Evolutionary conservation across 2,888 invertebrate genomes (phyloP).

Genomic region (Drosophila mimica): DNA sequence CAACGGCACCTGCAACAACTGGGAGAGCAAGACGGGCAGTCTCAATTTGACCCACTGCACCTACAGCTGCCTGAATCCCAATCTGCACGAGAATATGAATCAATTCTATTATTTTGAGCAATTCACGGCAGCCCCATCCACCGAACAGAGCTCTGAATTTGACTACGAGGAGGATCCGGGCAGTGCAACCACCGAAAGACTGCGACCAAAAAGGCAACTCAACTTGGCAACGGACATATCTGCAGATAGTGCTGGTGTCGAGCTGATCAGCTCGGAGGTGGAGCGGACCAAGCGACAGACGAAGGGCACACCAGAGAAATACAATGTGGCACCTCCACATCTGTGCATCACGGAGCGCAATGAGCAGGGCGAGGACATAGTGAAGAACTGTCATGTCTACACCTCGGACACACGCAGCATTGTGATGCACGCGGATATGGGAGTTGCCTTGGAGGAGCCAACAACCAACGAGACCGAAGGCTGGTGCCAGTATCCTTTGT

Average conservation of each 20-base stretch:
- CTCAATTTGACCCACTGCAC: conserved; percentile 89
- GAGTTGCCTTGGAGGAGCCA: conserved; percentile 85
- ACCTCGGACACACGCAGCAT: conserved; percentile 86
- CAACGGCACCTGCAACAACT: conserved; percentile 89
- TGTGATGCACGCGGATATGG: conserved; percentile 86
- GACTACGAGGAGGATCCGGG: conserved; percentile 84
- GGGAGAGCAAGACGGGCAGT: conserved; percentile 88
- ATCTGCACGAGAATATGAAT: conserved; percentile 83
- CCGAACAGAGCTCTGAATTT: conserved; percentile 84
- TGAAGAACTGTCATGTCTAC: conserved; percentile 87
- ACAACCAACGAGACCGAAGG: conserved; percentile 84
- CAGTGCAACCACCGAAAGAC: conserved; percentile 81
- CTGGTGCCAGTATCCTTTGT: conserved; percentile 90
- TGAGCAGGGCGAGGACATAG: conserved; percentile 61
- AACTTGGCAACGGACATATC: conserved; percentile 36
- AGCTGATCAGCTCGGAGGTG: conserved; percentile 69
- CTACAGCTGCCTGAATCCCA: conserved; percentile 88
- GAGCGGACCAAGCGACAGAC: conserved; percentile 58
- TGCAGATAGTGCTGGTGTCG: conserved; percentile 69
- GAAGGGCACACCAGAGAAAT: conserved; percentile 65
- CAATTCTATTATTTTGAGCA: conserved; percentile 82
- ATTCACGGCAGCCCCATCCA: conserved; percentile 79
- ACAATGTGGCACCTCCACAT: conserved; percentile 86
- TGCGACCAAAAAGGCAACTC: conserved; percentile 57
- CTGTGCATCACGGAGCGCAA: conserved; percentile 85